Percentiles rank a stretch among this genome's conserved stretches.
Conservation (phyloP, 2,888 invertebrate species). For the Pristionchus mayeri region DNA sequence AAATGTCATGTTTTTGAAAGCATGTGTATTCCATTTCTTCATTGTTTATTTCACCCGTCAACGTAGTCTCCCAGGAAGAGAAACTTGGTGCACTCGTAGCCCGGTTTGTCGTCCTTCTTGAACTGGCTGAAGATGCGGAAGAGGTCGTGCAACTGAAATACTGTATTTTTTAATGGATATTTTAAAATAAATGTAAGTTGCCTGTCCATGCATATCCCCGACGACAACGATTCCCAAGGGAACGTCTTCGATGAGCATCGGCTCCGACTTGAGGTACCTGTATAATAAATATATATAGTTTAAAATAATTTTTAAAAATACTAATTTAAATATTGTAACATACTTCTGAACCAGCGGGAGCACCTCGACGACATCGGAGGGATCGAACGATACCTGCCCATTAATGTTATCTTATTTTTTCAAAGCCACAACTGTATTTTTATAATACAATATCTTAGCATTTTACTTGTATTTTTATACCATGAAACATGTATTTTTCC, state of each 20-base stretch:
- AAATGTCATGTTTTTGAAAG: too few species aligned
- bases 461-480: too few species aligned
- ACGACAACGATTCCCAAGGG: neutral
- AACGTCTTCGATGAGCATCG: slow-evolving; percentile 12
- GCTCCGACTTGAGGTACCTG: neutral
- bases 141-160: neutral
- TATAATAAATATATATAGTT: too few species aligned
- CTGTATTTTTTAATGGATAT: too few species aligned
- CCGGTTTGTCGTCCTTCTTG: neutral
- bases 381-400: neutral
- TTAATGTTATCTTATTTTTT: neutral
- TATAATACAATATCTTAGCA: neutral
- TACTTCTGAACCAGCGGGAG: too few species aligned
- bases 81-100: neutral
- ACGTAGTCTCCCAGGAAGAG: slow-evolving; percentile 18
- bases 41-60: too few species aligned
- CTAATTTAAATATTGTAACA: too few species aligned
- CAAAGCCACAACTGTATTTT: neutral
- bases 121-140: neutral
- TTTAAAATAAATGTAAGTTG: too few species aligned
- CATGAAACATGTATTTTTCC: too few species aligned
- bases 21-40: too few species aligned
- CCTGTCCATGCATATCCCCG: neutral
- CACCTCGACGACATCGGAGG: neutral
- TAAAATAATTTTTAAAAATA: too few species aligned